Evolutionary conservation across 2,888 invertebrate species (phyloP), one percentile per base, ranked within the genome.

Genomic region (Clostera curtula): DNA sequence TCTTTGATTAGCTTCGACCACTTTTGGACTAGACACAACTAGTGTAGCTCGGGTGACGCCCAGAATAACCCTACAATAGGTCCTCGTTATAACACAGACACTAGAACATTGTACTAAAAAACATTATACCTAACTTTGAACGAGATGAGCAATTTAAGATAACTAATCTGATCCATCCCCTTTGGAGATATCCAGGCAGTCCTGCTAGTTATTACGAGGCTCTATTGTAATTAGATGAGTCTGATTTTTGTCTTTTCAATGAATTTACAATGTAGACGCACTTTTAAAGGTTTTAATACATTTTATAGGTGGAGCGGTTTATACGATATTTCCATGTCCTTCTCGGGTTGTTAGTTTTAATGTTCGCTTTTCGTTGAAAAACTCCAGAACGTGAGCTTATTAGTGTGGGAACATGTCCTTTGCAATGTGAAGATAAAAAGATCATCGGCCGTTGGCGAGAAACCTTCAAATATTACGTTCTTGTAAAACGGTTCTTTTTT

Each of bases 211-310:
- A n/a, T n/a, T n/a, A n/a, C n/a, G n/a, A n/a, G n/a, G n/a, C n/a
- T n/a, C n/a, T n/a, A n/a, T n/a, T n/a, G n/a, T 24, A 8, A 27
- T 17, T 40, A 44, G 51, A 49, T 48, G 49, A 56, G 62, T 59
- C 61, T 61, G 62, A 61, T 57, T 42, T 53, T 56, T 53, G 56
- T 53, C 49, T 49, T 40, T 43, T 54, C 43, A 46, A 42, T 52
- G 54, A 40, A 24, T 47, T 45, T 50, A 49, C 39, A 45, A 43
- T 36, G 35, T 44, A 49, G 48, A n/a, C 35, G 44, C 45, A 36
- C 43, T 53, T 48, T 48, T 49, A 40, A 43, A 46, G 25, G 36
- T 49, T 49, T 46, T 43, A 27, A 36, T 52, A 43, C 29, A 46
- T 44, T 40, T 50, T 52, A 36, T 49, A 36, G 34, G 19, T 36